Base-by-base conservation (phyloP, 2,888 invertebrate species). In the Itoplectis maculator region DNA sequence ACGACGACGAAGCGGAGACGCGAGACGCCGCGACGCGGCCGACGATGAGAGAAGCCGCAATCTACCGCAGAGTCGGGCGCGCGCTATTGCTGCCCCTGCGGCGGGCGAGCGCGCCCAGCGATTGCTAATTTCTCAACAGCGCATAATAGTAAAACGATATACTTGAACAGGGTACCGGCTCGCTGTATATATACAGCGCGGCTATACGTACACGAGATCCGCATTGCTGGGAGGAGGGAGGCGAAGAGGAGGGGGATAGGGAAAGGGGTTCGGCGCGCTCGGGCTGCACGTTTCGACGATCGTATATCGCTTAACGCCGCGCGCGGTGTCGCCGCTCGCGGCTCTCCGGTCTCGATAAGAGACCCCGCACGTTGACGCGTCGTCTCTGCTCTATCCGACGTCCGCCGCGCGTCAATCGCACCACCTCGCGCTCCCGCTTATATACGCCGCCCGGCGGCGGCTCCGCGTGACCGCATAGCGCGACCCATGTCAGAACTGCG, bases 231-330 rank as follows among this genome's bases (percentile, higher is more conserved):
- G 61, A 37, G 47, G n/a, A n/a, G n/a, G n/a, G n/a, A n/a, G n/a
- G n/a, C n/a, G n/a, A n/a, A n/a, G n/a, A n/a, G n/a, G n/a, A n/a
- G n/a, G n/a, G n/a, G n/a, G n/a, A n/a, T n/a, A n/a, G n/a, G n/a
- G n/a, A n/a, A n/a, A n/a, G n/a, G n/a, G n/a, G n/a, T n/a, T n/a
- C 69, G 15, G 29, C 76, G 47, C 42, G 66, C 49, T n/a, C n/a
- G n/a, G n/a, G n/a, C n/a, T n/a, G 69, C 72, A 49, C 66, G 54
- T 69, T 61, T 72, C 56, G 66, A 49, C 73, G 63, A 75, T 72
- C 75, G 81, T 82, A 80, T 87, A 86, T 85, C 82, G 80, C 85
- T 85, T 83, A 70, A 85, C 80, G 73, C 82, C n/a, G 63, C 49
- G 18, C 23, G 37, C 51, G 42, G 47, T 35, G 23, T 13, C 49